Base-by-base conservation (phyloP, 2,113 vertebrate genomes). In the Notothenia rossii region DNA sequence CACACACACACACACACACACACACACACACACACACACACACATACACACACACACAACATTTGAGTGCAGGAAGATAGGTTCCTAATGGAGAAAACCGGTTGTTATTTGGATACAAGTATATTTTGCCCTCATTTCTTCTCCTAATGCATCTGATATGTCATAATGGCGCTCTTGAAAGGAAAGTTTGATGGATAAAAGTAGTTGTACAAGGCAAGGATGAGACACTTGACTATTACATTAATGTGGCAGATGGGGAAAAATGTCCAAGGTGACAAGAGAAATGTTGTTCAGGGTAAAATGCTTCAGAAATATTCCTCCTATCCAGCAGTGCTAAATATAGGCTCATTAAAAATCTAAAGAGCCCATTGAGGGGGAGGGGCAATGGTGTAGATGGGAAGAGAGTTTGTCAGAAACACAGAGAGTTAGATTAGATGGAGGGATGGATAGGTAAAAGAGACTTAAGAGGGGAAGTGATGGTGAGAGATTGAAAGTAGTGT, bases 311-410 rank as follows among this genome's bases (percentile, higher is more conserved):
- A 87, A 87, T 70, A 82, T 86, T 79, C 68, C 74, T 86, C 68
- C 54, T 66, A 86, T 83, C 72, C 79, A 77, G 70, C 79, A 46
- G 60, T 70, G 89, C 89, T 93, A 93, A 93, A 93, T 91, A 90
- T 89, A 91, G 90, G 33, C 85, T 92, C 92, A 94, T 94, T 93
- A 93, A 93, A 93, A 91, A 91, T 94, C 88, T 87, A 92, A 92
- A 89, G 83, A 85, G 79, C 67, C 76, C 67, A 86, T 66, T 14
- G 10, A 49, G 11, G 59, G 69, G 73, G 40, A 40, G 15, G 69
- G 64, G 48, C 48, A 12, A 17, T 51, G 64, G 54, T 63, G 33
- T 75, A 79, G 64, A 77, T 51, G 33, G 68, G 67, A 50, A 73
- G 64, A 75, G 70, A 87, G 69, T 76, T 86, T 84, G 70, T 79